Evolutionary conservation across 35 echinoderm and acorn worm genomes (phyloP), one percentile per base, ranked within the genome.

Genomic region (Lytechinus pictus): DNA sequence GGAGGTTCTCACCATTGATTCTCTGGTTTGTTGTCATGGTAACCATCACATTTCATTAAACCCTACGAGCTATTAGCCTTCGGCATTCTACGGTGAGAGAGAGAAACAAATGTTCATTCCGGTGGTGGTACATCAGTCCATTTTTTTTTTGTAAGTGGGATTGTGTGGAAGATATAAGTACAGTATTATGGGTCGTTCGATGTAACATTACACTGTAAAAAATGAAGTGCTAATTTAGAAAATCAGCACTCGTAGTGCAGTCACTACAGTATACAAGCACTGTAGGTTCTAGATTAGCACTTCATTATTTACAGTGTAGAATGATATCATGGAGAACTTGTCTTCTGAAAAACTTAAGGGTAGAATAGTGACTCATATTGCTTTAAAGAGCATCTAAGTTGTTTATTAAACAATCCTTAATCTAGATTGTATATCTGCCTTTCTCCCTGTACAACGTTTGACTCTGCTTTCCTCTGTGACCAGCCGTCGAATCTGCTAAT

Each of bases 41-140:
- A 6, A 79, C 66, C 66, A 79, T 79, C 66, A 79, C 66, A 79
- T 79, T 79, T 79, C 66, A 79, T 79, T 79, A 79, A 79, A 79
- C 66, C n/a, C 66, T 5, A 79, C 66, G 4, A 79, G 66, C 66
- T 79, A 79, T n/a, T 79, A 79, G 66, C 66, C 66, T 79, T 79
- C 66, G 21, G 66, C 66, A 79, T 79, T 79, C 66, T 7, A 24
- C 66, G 66, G 33, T 44, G 19, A 8, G 66, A 24, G 66, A 58
- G 56, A 58, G 13, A 58, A 58, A 58, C 1, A n/a, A 79, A 79
- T 79, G 66, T n/a, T 79, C 66, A 24, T 79, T 24, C 19, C 8
- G 1, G n/a, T 79, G 21, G 3, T 4, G 66, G 19, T 24, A 24
- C 21, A 24, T 24, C 19, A 24, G 7, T 79, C 66, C 66, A 24